These are phyloP conservation scores for Limnephilus rhombicus DNA, from an alignment of 2,888 invertebrate genomes.

Conservation along the genomic window DNA sequence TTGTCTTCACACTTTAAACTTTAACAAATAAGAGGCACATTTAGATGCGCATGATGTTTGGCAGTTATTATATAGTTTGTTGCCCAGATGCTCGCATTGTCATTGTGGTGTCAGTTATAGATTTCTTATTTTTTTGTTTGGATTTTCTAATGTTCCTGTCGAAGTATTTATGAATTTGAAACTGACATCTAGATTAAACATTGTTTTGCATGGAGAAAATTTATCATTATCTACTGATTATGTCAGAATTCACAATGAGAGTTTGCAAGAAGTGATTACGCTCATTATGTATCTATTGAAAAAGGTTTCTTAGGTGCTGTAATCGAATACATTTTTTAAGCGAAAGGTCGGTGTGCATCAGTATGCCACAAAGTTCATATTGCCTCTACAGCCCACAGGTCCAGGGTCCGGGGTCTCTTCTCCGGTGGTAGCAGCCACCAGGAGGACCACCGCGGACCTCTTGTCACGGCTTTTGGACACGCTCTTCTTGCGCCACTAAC, in stretches of 20 bases:
- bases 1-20: no score
- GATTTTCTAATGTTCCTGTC: neutral
- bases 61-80: no score
- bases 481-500: constrained; percentile 52
- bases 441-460: constrained; percentile 44
- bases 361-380: neutral
- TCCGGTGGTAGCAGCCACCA: constrained; percentile 38
- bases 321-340: neutral
- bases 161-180: neutral
- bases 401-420: neutral
- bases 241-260: neutral
- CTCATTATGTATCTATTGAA: neutral
- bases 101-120: no score
- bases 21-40: no score
- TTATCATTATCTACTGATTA: neutral
- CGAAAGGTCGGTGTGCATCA: neutral
- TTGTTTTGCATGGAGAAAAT: neutral
- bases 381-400: neutral
- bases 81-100: no score
- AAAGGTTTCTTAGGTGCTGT: no score
- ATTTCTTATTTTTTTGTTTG: no score
- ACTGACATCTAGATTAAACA: neutral
- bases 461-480: constrained; percentile 55
- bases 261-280: no score
- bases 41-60: no score